Evolutionary conservation across 2,888 invertebrate species (phyloP), one percentile per base, ranked within the genome.

Genomic region (Leptopterna dolabrata): DNA sequence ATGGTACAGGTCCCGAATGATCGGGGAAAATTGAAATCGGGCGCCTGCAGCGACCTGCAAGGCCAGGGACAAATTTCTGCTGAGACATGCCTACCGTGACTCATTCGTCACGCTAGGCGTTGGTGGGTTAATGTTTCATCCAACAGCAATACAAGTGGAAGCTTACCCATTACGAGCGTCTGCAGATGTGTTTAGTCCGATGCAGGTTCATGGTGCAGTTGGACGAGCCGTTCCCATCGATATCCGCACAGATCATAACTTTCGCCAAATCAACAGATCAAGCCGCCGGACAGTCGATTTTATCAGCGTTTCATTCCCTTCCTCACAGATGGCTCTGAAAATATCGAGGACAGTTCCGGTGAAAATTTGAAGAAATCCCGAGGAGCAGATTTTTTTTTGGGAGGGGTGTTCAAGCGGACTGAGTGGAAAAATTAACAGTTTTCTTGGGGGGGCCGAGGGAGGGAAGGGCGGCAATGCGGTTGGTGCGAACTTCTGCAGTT

Each of bases 141-240:
- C 24, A 24, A 7, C 1, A 11, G 70, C 3, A 70, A 2, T 13
- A 24, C 4, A 19, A 11, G 70, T 4, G 24, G 41, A 1, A 36
- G 24, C 78, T 78, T 78, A 78, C 78, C 78, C 78, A 78, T 78
- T 78, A 78, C 45, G 78, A 78, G 45, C 36, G 78, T 13, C 19
- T 41, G 78, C 43, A 78, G 41, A 73, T 73, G 78, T 27, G 27
- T 1, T 45, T n/a, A 41, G 41, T 14, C 16, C 24, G 43, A 78
- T 45, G 27, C 36, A 45, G 78, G 45, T 27, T 78, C 45, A 27
- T 78, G 78, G 43, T 45, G 78, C 36, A 36, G 73, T 19, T 73
- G 30, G 24, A 43, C 45, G 78, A 45, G 36, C 24, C 14, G 45
- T 36, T 30, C 19, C 43, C 45, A 4, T 78, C 24, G 27, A 14